Conservation (phyloP, 64 coral and sea anemone genomes). For the Exaiptasia diaphana region DNA sequence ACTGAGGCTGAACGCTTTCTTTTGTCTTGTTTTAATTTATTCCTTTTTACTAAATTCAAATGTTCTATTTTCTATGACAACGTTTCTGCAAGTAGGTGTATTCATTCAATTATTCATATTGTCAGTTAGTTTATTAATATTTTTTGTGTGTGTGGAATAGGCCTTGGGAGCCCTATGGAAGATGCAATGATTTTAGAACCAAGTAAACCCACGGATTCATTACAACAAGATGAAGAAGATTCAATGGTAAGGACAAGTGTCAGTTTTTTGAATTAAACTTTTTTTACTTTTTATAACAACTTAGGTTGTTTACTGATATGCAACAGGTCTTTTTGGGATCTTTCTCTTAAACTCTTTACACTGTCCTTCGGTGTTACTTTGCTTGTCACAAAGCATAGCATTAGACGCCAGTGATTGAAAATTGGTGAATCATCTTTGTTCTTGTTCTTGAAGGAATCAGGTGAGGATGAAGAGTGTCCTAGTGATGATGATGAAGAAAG, state of each 20-base stretch:
- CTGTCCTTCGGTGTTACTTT: background rate
- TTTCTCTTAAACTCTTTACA: background rate
- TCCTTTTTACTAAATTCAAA: too few relatives aligned
- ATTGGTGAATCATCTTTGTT: background rate
- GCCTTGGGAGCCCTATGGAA: conserved; percentile 21
- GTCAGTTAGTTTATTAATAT: too few relatives aligned
- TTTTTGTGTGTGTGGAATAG: conserved; percentile 1
- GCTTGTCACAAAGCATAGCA: background rate
- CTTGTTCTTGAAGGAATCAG: background rate
- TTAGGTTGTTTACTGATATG: background rate
- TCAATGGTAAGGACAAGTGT: conserved; percentile 7
- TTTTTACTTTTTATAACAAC: background rate
- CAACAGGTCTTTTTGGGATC: background rate
- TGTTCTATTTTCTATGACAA: too few relatives aligned
- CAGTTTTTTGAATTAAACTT: background rate
- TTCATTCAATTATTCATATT: too few relatives aligned
- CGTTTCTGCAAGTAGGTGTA: too few relatives aligned
- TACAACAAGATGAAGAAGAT: conserved; percentile 18
- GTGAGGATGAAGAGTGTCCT: conserved; percentile 8
- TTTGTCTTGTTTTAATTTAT: too few relatives aligned
- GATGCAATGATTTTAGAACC: conserved; percentile 81
- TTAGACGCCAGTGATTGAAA: background rate
- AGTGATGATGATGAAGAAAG: conserved; percentile 12
- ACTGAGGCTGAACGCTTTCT: too few relatives aligned
- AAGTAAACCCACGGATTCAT: conserved; percentile 56